Base-by-base conservation (phyloP, 2,797 vertebrate species). In the Lacerta bilineata region DNA sequence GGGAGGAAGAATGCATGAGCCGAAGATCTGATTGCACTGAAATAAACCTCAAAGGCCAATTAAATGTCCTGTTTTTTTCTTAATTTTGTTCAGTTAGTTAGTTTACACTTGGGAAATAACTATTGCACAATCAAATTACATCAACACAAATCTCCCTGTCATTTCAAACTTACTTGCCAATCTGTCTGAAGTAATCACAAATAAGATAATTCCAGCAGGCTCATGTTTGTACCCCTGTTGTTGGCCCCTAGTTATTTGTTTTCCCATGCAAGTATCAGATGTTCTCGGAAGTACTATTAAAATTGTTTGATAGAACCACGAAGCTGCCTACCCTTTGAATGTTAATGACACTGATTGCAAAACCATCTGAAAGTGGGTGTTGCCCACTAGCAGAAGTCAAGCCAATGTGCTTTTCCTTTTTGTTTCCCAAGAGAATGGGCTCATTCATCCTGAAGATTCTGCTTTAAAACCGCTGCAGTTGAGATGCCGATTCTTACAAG, bases 401-500 rank as follows among this genome's bases (percentile, higher is more conserved):
- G 87, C 95, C 94, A 96, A 92, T 95, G 91, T 80, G 64, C 61
- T 91, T 89, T 85, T 88, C 66, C 89, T 83, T 91, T 88, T 81
- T 84, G 39, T 11, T 74, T 89, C 59, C 83, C 80, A 10, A 89
- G 87, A 91, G 83, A 83, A 85, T 11, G n/a, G 50, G 76, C 79
- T 88, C 87, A 82, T 91, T 91, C 89, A 78, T 81, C 61, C 64
- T 86, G 87, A 82, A 74, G 86, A 41, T 76, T 80, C 80, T 17
- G 0, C 41, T 87, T 64, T 88, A 71, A 80, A 83, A 89, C 88
- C 46, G 8, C 29, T 23, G 46, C 33, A 92, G 18, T 69, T 1
- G 18, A 86, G 77, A 85, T 88, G 20, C 83, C 68, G 46, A 41
- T 39, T 55, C 85, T 94, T 77, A 87, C 6, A 9, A 15, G 88